Evolutionary conservation across 2,113 vertebrate species (phyloP), one percentile per base, ranked within the genome.

Genomic region (Choloepus hoffmanni): DNA sequence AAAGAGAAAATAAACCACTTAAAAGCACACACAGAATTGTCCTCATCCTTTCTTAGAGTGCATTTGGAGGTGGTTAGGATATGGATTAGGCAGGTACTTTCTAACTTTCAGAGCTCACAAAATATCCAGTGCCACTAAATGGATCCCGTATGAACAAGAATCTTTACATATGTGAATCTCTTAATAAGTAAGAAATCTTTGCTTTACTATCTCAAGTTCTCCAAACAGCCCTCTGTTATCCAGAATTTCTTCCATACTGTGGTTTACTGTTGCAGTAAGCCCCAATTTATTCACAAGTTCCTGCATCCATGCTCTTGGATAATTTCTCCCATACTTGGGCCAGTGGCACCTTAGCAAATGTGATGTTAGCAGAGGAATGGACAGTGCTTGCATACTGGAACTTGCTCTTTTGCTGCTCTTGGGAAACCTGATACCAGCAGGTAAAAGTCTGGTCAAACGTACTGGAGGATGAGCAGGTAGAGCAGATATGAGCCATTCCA

Each of bases 141-240:
- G 19, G 16, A 89, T 85, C 13, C 43, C 73, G 11, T n/a, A 45
- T 33, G 26, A 81, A 84, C 67, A 92, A 82, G 19, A 73, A 3
- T 77, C 53, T 92, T 83, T 70, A 3, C 68, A 24, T 63, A 11
- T 63, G 30, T 84, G 28, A 33, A 24, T 24, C 18, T 77, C 24
- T 82, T 48, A 15, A 83, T 36, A 74, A 23, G 94, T 89, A 90
- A 55, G 13, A 93, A 43, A 65, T 53, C 33, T 89, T n/a, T 89
- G 24, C 15, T 94, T 94, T 53, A 93, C 50, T 70, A 84, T 21
- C 7, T 63, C 0, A 30, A 33, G 4, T 77, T 94, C 82, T 85
- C 43, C n/a, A 91, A 70, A 53, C 36, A 84, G 12, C 14, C 48
- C 4, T 79, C 30, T 53, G 10, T 81, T 73, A 90, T 85, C 15